Base-by-base conservation (phyloP, 2,113 vertebrate species). In the Peucedramus taeniatus region DNA sequence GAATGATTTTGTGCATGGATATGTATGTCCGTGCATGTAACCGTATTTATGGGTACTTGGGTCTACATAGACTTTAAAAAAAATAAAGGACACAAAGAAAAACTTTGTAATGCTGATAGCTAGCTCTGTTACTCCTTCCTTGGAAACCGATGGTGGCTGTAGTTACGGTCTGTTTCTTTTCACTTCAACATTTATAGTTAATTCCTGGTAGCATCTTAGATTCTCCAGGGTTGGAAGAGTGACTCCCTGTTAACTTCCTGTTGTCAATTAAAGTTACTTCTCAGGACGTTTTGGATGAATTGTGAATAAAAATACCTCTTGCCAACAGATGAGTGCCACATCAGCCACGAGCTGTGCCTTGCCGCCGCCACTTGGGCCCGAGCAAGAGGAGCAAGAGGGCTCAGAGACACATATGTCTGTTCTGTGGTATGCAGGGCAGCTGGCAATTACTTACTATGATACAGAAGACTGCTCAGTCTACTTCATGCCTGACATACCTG, bases 401-500 rank as follows among this genome's bases (percentile, higher is more conserved):
- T 83, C 87, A 0, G 94, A 99, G 98, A 97, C 98, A 78, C 98
- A 99, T 69, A 93, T 99, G 83, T 99, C 98, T 97, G 97, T 99
- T 69, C 71, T 99, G 87, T 98, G 98, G 91, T 98, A 98, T 61
- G 97, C 98, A 30, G 98, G 98, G 28, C 96, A 98, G 80, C 92
- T 99, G 68, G 99, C 99, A 44, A 94, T 99, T 59, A 98, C 98
- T 88, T 99, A 99, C 50, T 99, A 99, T 76, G 98, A 99, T 92
- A 98, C 98, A n/a, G 98, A 96, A 87, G 98, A 99, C 63, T 99
- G 97, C 40, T 97, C 97, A 28, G 57, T 99, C 66, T 98, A 99
- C 94, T 99, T 98, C 65, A 99, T 99, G 99, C 95, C 97, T 30
- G 99, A 99, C 54, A 93, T 95, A 54, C 97, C 98, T 56, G 99